Base-by-base conservation (phyloP, 2,113 vertebrate genomes). In the Varanus salvator region DNA sequence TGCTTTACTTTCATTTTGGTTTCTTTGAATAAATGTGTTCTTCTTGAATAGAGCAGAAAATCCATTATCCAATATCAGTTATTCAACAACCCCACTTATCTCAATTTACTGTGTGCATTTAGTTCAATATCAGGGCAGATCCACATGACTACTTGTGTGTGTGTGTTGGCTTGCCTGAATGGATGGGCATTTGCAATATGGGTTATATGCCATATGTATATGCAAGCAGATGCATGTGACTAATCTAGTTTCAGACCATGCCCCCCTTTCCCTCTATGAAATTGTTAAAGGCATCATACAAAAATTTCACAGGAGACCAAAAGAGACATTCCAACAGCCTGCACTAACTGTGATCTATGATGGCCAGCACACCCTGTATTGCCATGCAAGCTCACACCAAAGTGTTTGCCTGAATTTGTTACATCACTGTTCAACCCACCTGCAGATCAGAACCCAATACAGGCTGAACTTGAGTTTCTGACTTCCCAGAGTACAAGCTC, bases 1-100 rank as follows among this genome's bases (percentile, higher is more conserved):
- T 50, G 44, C 44, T 14, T 85, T 71, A 31, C n/a, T 71, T 6
- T 69, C 34, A 29, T 84, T 69, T 69, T 68, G 64, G 21, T 44
- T 93, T 81, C 44, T 57, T 44, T 74, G 23, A 31, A 69, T 90
- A 92, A 1, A 86, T 6, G 6, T 86, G 60, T 92, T 60, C 8
- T 0, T 87, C 23, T 69, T 54, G 31, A 6, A 74, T 23, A 85
- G 23, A 44, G 21, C 81, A 83, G 60, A n/a, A 83, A 83, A 83
- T 83, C 57, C n/a, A 23, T 66, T 68, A 27, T 14, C 57, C 3
- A 84, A 69, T 69, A 66, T 44, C 19, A 83, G 57, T 38, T 68
- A 64, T 83, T 44, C 57, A 83, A 66, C 19, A 66, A 66, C 27
- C 1, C 60, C 8, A 83, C 34, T 27, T 44, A 81, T 80, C 29